These are phyloP conservation scores for Luperina nickerlii DNA, from an alignment of 2,888 invertebrate species.

Conservation along the genomic window DNA sequence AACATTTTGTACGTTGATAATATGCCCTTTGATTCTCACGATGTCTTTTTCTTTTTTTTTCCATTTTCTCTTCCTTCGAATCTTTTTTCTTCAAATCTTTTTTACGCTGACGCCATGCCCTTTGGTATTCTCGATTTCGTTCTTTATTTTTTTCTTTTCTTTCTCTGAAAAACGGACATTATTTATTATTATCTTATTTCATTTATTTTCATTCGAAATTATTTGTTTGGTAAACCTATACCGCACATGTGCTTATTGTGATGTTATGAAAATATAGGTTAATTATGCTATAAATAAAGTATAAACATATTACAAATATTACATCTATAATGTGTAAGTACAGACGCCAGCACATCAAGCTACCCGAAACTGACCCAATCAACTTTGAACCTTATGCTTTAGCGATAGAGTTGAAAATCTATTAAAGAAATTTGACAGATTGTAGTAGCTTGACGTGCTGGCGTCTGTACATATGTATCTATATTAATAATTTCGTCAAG, in stretches of 20 bases:
- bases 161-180: constrained; percentile 39
- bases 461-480: too few relatives aligned
- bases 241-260: constrained; percentile 9
- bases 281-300: too few relatives aligned
- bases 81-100: constrained; percentile 2
- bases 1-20: not conserved
- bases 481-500: too few relatives aligned
- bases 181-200: constrained; percentile 39
- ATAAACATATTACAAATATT: too few relatives aligned
- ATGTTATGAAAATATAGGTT: too few relatives aligned
- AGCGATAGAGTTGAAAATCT: too few relatives aligned
- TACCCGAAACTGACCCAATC: too few relatives aligned
- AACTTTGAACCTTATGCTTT: too few relatives aligned
- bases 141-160: constrained; percentile 9
- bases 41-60: constrained; percentile 1
- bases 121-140: constrained; percentile 35
- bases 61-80: not conserved
- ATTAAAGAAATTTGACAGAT: too few relatives aligned
- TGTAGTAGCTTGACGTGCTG: too few relatives aligned
- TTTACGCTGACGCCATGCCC: constrained; percentile 35
- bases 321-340: too few relatives aligned
- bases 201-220: constrained; percentile 31
- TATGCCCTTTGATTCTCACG: constrained; percentile 4
- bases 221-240: constrained; percentile 13
- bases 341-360: too few relatives aligned